Evolutionary conservation across 2,797 vertebrate species (phyloP).

Genomic region (Falco novaeseelandiae): DNA sequence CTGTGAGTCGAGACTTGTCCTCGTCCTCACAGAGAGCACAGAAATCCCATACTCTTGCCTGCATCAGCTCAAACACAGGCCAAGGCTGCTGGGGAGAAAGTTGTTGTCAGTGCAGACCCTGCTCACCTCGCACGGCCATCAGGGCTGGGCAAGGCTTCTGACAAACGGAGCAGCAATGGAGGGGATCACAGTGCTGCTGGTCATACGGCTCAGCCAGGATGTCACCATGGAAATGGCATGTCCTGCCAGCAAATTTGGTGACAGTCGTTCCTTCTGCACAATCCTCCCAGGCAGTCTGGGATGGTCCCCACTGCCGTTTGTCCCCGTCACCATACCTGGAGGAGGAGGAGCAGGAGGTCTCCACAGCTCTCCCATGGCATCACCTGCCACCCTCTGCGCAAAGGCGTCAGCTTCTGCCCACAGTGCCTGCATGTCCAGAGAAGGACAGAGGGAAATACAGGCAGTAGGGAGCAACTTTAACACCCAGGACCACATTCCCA

Average conservation of each 20-base stretch:
- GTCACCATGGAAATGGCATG: neutral
- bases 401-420: neutral
- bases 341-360: neutral
- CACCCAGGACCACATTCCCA: neutral
- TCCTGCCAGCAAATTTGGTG: neutral
- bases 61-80: neutral
- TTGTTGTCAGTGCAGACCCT: neutral
- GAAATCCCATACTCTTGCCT: neutral
- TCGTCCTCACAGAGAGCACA: neutral
- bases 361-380: neutral
- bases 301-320: neutral
- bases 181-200: neutral
- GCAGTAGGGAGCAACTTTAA: neutral
- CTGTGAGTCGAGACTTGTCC: neutral
- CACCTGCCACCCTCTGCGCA: neutral
- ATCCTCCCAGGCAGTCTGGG: neutral
- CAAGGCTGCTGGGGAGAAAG: neutral
- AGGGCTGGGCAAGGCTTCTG: neutral
- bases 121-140: neutral
- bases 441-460: neutral
- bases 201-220: fast-evolving
- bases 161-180: neutral
- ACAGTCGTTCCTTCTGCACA: neutral
- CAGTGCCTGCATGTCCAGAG: neutral
- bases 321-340: neutral